Base-by-base conservation (phyloP, 1,140 invertebrate genomes). In the Ooceraea biroi region DNA sequence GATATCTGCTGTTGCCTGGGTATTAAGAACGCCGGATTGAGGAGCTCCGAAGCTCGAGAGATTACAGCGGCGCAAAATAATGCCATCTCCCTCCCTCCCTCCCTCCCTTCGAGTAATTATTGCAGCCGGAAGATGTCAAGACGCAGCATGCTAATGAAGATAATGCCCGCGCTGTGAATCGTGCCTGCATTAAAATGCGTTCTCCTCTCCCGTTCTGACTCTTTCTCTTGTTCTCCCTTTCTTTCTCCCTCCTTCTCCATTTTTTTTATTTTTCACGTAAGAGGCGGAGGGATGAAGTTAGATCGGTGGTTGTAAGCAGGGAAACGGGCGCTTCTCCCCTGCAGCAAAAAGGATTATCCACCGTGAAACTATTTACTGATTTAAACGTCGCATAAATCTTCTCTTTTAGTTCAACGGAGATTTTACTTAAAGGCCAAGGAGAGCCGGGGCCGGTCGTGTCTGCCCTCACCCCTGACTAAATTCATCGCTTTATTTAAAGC, bases 401-500 rank as follows among this genome's bases (percentile, higher is more conserved):
- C 48, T 14, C 61, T 71, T 65, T 58, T 82, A 72, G 84, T 82
- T 73, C 22, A 74, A 85, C 82, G 80, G 65, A 86, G 87, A 88
- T 89, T 89, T 88, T 89, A 84, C 80, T 82, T 83, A 65, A 84
- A 46, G 69, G 55, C 36, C 48, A 48, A 65, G 69, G 22, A 30
- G 63, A 57, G 17, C 27, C 12, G 7, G 36, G 44, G 57, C 46
- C 7, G 50, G 17, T 52, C 60, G 17, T 41, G 46, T 36, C 61
- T 73, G 36, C 52, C 41, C 50, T 57, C 60, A 3, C 36, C 48
- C 25, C 30, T 27, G 27, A 41, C 55, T 66, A 68, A 88, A 88
- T 89, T 89, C 84, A 87, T 86, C 69, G 86, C 77, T 88, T 87
- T 88, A 86, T 87, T 90, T 85, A 86, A 85, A 86, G 71, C 69